A percentile compares a stretch with the other conserved stretches of the same genome.
phyloP scores from a whole-genome alignment of 2,888 invertebrate species.

The Ormyrus labotus region DNA sequence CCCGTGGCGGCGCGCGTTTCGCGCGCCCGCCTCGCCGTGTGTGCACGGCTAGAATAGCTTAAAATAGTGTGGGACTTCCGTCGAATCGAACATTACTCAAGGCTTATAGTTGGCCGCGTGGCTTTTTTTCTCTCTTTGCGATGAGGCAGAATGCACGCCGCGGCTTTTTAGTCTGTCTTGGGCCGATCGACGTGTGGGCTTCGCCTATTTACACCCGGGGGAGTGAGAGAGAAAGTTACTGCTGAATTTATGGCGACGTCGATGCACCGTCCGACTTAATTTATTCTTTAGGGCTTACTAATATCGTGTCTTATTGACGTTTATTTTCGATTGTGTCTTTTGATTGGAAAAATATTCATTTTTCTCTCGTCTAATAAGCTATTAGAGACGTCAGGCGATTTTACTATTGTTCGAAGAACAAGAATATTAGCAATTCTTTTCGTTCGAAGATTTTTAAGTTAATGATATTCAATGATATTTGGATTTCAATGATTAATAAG shows the following conservation, averaged over 20 bases:
- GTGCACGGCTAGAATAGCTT: conserved; percentile 28
- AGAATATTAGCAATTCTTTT: no score
- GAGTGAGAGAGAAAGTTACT: conserved; percentile 5
- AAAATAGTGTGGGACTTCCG: conserved; percentile 45
- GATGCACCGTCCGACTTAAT: no score
- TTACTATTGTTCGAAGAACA: no score
- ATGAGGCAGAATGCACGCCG: conserved; percentile 1
- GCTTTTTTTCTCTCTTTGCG: background rate
- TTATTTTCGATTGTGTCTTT: no score
- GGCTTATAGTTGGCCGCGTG: background rate
- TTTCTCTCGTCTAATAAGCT: no score
- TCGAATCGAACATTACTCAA: conserved; percentile 33
- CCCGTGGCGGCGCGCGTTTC: background rate
- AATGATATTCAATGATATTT: no score
- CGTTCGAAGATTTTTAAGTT: no score
- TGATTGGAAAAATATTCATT: no score
- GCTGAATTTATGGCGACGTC: background rate
- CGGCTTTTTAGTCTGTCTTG: conserved; percentile 7
- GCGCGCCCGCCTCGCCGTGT: background rate
- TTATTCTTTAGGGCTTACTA: no score
- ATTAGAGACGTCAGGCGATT: no score
- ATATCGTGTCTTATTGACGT: no score
- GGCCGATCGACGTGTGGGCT: conserved; percentile 16
- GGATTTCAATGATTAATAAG: no score
- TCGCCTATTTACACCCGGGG: background rate